A percentile compares a stretch with the other conserved stretches of the same genome.
Conservation (phyloP, 64 coral and sea anemone genomes). For the Dendronephthya gigantea region DNA sequence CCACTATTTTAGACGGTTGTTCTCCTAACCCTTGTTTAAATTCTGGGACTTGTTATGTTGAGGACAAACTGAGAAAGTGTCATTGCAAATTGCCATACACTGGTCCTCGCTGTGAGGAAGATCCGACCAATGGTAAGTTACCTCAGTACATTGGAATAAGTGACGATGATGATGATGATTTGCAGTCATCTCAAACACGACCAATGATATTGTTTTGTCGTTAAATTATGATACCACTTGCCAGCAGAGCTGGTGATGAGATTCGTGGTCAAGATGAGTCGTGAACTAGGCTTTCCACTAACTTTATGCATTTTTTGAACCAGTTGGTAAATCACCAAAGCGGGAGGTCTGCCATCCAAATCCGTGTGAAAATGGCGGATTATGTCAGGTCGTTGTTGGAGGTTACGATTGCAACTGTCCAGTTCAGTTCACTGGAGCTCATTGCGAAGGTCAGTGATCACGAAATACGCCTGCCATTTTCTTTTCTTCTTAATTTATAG, state of each 20-base stretch:
- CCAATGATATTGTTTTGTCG: not conserved
- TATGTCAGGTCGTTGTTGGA: not conserved
- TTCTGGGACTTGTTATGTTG: not conserved
- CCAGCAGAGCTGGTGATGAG: too few species aligned
- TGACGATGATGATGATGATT: not conserved
- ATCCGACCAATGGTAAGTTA: not conserved
- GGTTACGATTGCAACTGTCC: conserved; percentile 6
- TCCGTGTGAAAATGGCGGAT: not conserved
- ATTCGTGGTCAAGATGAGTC: too few species aligned
- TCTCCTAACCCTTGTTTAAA: conserved; percentile 1
- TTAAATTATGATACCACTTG: too few species aligned
- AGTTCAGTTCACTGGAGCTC: conserved; percentile 12
- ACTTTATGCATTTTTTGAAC: not conserved
- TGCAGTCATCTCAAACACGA: not conserved
- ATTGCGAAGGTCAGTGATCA: not conserved
- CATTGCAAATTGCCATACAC: conserved; percentile 5
- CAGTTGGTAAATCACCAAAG: not conserved
- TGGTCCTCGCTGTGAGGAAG: not conserved
- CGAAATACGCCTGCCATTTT: not conserved
- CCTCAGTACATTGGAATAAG: not conserved
- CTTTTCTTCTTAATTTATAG: too few species aligned
- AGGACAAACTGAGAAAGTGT: not conserved
- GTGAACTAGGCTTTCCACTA: too few species aligned
- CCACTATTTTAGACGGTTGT: not conserved
- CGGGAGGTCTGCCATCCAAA: not conserved